These are phyloP conservation scores for Branchellion lobata DNA, from an alignment of 2,888 invertebrate species.

Conservation along the genomic window DNA sequence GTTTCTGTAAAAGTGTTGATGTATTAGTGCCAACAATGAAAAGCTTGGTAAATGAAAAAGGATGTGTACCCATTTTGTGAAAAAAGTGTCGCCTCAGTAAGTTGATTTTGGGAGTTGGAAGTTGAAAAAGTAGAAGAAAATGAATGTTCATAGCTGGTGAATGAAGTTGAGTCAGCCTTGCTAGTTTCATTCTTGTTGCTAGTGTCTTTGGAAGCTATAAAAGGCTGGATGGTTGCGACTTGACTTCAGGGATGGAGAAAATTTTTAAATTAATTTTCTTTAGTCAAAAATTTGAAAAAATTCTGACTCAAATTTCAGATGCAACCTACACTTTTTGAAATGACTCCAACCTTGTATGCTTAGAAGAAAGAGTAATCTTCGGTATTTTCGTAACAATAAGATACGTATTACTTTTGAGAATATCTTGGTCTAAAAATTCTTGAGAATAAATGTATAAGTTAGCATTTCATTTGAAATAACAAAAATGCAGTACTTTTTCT, in stretches of 20 bases:
- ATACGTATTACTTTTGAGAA: not conserved
- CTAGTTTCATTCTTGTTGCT: not conserved
- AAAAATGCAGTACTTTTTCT: not conserved
- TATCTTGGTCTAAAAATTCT: not conserved
- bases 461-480: too few species aligned
- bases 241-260: too few species aligned
- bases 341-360: not conserved
- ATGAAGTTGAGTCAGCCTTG: not conserved
- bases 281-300: too few species aligned
- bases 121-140: not conserved
- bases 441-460: not conserved
- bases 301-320: too few species aligned
- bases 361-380: not conserved
- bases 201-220: not conserved
- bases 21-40: too few species aligned
- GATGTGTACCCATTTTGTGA: too few species aligned
- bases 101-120: too few species aligned
- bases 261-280: too few species aligned
- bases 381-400: constrained; percentile 1
- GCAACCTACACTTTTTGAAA: too few species aligned
- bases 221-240: constrained; percentile 7
- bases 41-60: too few species aligned
- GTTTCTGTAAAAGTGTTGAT: too few species aligned
- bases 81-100: too few species aligned
- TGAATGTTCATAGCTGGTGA: not conserved